A percentile compares a stretch with the other conserved stretches of the same genome.
These are phyloP conservation scores for Sarotherodon lohbergeri DNA, from an alignment of 2,113 vertebrate genomes.

Conservation along the genomic window DNA sequence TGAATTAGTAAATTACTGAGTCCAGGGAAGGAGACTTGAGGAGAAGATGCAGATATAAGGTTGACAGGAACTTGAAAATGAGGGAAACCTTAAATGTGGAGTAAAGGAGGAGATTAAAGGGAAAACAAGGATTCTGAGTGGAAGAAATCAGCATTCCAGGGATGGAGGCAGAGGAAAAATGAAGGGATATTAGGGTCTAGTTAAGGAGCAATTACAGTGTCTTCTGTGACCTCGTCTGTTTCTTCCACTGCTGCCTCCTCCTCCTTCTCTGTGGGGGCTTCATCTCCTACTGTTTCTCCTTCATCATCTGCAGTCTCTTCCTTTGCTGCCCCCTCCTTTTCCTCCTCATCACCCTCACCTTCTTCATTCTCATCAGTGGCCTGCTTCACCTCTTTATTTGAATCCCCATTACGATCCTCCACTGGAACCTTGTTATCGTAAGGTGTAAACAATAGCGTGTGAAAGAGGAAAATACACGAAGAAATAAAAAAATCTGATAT, in stretches of 20 bases:
- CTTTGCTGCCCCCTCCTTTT: background rate
- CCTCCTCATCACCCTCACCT: background rate
- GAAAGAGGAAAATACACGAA: background rate
- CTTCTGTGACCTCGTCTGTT: constrained; percentile 52
- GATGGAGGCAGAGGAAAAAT: background rate
- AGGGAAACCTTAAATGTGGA: constrained; percentile 17
- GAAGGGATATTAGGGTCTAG: background rate
- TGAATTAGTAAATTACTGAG: background rate
- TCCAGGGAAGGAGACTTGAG: background rate
- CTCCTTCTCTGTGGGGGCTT: background rate
- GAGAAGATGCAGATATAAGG: background rate
- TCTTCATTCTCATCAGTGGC: background rate
- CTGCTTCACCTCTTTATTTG: constrained; percentile 32
- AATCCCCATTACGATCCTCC: constrained; percentile 55
- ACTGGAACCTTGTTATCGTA: constrained; percentile 51
- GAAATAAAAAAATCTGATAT: background rate
- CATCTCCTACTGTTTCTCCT: constrained; percentile 17
- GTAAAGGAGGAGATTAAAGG: background rate
- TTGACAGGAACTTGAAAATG: background rate
- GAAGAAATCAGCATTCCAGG: constrained; percentile 23
- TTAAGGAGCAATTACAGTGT: constrained; percentile 58
- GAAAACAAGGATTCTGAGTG: background rate
- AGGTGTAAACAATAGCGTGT: constrained; percentile 28
- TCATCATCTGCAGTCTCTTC: constrained; percentile 9
- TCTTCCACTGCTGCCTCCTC: constrained; percentile 10